Conservation (phyloP, 2,797 vertebrate genomes). For the Betta splendens region DNA sequence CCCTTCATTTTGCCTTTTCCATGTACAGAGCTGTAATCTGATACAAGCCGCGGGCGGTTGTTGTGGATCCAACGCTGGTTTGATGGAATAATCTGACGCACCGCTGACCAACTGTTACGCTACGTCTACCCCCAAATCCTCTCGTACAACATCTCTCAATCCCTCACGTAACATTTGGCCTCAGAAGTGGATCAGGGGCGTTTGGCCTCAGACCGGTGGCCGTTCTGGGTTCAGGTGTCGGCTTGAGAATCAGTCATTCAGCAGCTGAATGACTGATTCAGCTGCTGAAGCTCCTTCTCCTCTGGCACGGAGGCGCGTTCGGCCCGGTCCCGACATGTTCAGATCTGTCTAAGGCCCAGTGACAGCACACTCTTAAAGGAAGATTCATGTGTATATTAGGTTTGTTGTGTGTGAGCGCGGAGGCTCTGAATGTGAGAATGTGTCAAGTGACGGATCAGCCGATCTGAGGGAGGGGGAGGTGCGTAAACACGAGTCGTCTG, state of each 20-base stretch:
- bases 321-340: slow-evolving; percentile 22
- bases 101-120: slow-evolving; percentile 52
- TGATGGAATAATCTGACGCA: slow-evolving; percentile 56
- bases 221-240: slow-evolving; percentile 40
- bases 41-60: slow-evolving; percentile 22
- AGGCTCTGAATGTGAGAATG: background rate
- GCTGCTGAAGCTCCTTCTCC: slow-evolving; percentile 32
- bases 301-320: slow-evolving; percentile 29
- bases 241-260: no score
- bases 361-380: background rate
- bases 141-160: slow-evolving; percentile 53
- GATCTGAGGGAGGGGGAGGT: background rate
- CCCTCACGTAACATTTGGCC: slow-evolving; percentile 35
- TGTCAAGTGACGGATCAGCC: no score
- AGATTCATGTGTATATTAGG: background rate
- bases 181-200: slow-evolving; percentile 51
- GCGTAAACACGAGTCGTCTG: background rate
- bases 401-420: background rate
- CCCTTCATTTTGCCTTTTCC: slow-evolving; percentile 46
- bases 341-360: slow-evolving; percentile 12
- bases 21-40: slow-evolving; percentile 49
- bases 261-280: slow-evolving; percentile 38
- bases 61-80: slow-evolving; percentile 24
- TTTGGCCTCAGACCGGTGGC: slow-evolving; percentile 30
- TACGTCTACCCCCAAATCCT: slow-evolving; percentile 50